These are phyloP conservation scores for Elaphurus davidianus DNA, from an alignment of 2,113 vertebrate genomes.

Conservation along the genomic window DNA sequence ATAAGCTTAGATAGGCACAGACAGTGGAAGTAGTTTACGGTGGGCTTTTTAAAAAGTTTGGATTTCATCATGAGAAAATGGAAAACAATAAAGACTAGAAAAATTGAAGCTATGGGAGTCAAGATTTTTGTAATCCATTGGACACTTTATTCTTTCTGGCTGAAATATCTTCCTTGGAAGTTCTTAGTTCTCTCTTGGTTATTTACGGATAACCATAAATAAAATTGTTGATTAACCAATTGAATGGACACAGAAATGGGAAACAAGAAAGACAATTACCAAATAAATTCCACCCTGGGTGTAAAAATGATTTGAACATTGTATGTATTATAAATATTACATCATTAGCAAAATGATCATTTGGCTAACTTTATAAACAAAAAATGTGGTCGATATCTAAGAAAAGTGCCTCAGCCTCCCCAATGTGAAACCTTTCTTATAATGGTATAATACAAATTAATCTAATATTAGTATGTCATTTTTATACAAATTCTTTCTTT, in stretches of 20 bases:
- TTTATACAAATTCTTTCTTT: not conserved
- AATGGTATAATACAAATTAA: not conserved
- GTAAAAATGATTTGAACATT: not conserved
- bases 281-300: not conserved
- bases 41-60: not conserved
- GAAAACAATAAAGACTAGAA: not conserved
- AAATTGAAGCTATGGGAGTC: not conserved
- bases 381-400: not conserved
- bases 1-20: not conserved
- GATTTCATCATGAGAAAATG: not conserved
- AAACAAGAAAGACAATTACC: not conserved
- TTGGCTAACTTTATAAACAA: not conserved
- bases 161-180: not conserved
- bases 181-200: not conserved
- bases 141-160: not conserved
- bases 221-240: not conserved
- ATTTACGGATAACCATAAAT: not conserved
- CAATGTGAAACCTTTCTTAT: not conserved
- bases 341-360: not conserved
- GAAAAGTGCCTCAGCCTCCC: not conserved
- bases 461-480: not conserved
- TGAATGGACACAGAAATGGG: not conserved
- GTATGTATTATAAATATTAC: not conserved
- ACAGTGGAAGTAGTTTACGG: not conserved
- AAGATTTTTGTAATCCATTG: not conserved